These are phyloP conservation scores for Drosophila meridionalis DNA, from an alignment of 2,888 invertebrate genomes.

Conservation along the genomic window DNA sequence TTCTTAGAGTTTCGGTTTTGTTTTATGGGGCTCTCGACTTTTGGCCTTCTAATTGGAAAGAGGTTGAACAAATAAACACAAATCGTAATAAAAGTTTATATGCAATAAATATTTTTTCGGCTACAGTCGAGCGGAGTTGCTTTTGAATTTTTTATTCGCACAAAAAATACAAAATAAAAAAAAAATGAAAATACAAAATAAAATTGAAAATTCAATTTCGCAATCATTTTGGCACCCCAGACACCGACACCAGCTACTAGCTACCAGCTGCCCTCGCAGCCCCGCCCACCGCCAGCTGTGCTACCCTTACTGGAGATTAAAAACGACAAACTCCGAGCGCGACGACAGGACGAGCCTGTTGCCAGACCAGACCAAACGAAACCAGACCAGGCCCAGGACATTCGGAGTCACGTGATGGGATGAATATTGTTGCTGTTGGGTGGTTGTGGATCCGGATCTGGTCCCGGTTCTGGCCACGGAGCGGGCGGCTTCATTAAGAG, in stretches of 20 bases:
- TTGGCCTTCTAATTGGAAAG: constrained; percentile 70
- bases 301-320: constrained; percentile 63
- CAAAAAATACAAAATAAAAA: constrained; percentile 36
- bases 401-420: constrained; percentile 29
- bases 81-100: constrained; percentile 83
- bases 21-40: constrained; percentile 62
- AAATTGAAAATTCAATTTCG: constrained; percentile 79
- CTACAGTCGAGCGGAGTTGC: constrained; percentile 45
- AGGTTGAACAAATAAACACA: constrained; percentile 74
- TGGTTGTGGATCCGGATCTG: constrained; percentile 30
- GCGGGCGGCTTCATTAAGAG: constrained; percentile 46
- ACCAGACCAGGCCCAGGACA: constrained; percentile 30
- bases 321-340: constrained; percentile 67
- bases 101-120: constrained; percentile 81
- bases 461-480: constrained; percentile 15
- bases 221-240: constrained; percentile 76
- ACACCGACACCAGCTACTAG: constrained; percentile 32
- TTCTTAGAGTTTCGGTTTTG: constrained; percentile 33
- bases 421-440: constrained; percentile 15
- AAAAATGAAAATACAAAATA: constrained; percentile 24
- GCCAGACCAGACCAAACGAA: constrained; percentile 7
- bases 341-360: constrained; percentile 48
- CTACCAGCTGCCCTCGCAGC: constrained; percentile 17
- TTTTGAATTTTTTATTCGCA: constrained; percentile 76
- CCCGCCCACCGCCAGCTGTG: constrained; percentile 2